Conservation (phyloP, 2,888 invertebrate genomes). For the Caenorhabditis imperialis region DNA sequence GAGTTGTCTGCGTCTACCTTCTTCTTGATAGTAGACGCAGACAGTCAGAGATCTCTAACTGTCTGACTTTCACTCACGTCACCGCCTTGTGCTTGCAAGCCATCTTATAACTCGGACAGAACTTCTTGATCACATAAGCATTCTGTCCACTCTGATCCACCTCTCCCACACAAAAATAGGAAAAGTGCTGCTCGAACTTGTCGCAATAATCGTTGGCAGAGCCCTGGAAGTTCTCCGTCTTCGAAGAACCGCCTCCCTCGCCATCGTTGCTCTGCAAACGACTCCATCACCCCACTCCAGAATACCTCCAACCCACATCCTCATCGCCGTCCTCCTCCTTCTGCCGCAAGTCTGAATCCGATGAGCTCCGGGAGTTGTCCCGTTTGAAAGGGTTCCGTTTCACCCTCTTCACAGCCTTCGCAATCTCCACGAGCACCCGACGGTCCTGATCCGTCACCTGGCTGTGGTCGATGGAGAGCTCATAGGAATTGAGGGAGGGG, state of each 20-base stretch:
- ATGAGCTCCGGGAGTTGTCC: conserved; percentile 1
- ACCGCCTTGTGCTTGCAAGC: conserved; percentile 58
- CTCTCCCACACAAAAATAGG: conserved; percentile 61
- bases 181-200: conserved; percentile 61
- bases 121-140: conserved; percentile 45
- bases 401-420: conserved; percentile 36
- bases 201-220: conserved; percentile 55
- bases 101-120: conserved; percentile 62
- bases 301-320: neutral
- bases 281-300: too few species aligned
- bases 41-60: neutral
- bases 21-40: neutral
- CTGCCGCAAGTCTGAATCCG: conserved; percentile 46
- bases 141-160: conserved; percentile 25
- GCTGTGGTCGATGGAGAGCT: conserved; percentile 18
- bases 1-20: too few species aligned
- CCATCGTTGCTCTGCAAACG: conserved; percentile 11
- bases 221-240: conserved; percentile 35
- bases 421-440: conserved; percentile 37
- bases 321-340: conserved; percentile 31
- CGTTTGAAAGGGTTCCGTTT: conserved; percentile 35
- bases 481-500: neutral
- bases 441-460: conserved; percentile 31
- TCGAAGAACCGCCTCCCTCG: neutral
- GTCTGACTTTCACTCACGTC: conserved; percentile 21